These are phyloP conservation scores for Drosophila formosana DNA, from an alignment of 2,888 invertebrate genomes.

Conservation along the genomic window DNA sequence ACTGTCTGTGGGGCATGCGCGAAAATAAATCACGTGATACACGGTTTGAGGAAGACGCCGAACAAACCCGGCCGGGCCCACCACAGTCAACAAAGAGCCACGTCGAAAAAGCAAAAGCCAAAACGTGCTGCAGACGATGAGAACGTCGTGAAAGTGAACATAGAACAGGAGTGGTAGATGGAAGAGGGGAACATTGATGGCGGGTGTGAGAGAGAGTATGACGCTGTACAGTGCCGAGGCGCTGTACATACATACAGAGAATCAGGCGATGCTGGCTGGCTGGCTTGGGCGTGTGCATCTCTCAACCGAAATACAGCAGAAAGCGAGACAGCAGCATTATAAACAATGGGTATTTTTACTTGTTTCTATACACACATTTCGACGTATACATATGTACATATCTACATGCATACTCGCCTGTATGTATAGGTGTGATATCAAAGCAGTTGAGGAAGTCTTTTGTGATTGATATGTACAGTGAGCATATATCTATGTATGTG, in stretches of 20 bases:
- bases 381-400: neutral
- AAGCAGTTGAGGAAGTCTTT: conserved; percentile 55
- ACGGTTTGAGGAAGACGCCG: conserved; percentile 38
- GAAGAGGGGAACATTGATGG: neutral
- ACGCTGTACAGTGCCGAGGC: neutral
- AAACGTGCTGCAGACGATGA: conserved; percentile 15
- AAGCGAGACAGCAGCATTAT: conserved; percentile 20
- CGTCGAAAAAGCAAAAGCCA: neutral
- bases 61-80: conserved; percentile 49
- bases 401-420: neutral
- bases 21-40: conserved; percentile 68
- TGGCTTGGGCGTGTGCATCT: conserved; percentile 59
- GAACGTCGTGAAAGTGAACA: conserved; percentile 1
- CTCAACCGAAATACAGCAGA: conserved; percentile 5
- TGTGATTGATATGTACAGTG: conserved; percentile 37
- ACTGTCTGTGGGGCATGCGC: conserved; percentile 61
- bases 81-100: conserved; percentile 20
- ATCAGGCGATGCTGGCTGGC: conserved; percentile 60
- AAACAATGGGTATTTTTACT: conserved; percentile 46
- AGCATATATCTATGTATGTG: neutral
- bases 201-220: neutral
- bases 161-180: neutral
- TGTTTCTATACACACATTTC: conserved; percentile 8
- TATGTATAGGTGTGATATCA: conserved; percentile 11
- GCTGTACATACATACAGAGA: conserved; percentile 30